phyloP scores from a whole-genome alignment of 2,797 vertebrate genomes.

The Amniataba percoides region DNA sequence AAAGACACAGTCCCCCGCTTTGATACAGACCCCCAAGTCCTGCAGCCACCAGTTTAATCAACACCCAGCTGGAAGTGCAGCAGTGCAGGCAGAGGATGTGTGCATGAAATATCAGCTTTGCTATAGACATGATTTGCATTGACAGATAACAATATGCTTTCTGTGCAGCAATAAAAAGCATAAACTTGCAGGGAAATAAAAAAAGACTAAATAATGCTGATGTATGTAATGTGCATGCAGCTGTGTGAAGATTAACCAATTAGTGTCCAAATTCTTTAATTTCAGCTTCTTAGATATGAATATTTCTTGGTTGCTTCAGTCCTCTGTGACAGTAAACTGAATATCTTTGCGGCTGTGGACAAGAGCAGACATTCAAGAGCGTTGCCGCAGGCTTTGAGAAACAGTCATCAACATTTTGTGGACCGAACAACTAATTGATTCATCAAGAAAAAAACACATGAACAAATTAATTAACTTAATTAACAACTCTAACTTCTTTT shows the following conservation, averaged over 20 bases:
- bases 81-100: background rate
- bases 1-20: background rate
- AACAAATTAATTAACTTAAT: too few relatives aligned
- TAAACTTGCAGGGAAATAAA: background rate
- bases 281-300: too few relatives aligned
- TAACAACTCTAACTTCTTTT: background rate
- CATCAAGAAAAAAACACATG: too few relatives aligned
- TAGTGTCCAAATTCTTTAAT: too few relatives aligned
- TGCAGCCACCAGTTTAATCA: too few relatives aligned
- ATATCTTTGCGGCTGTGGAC: too few relatives aligned
- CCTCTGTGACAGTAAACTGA: too few relatives aligned
- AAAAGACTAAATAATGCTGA: background rate
- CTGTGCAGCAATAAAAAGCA: background rate
- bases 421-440: too few relatives aligned
- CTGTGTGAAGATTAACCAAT: background rate
- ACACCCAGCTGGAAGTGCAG: background rate
- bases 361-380: too few relatives aligned
- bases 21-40: background rate
- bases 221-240: background rate
- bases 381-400: too few relatives aligned
- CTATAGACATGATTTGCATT: background rate
- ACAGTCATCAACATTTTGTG: too few relatives aligned
- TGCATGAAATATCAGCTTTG: background rate
- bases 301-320: too few relatives aligned
- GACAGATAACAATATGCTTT: background rate